Evolutionary conservation across 1,140 invertebrate species (phyloP).

Genomic region (Formica exsecta): DNA sequence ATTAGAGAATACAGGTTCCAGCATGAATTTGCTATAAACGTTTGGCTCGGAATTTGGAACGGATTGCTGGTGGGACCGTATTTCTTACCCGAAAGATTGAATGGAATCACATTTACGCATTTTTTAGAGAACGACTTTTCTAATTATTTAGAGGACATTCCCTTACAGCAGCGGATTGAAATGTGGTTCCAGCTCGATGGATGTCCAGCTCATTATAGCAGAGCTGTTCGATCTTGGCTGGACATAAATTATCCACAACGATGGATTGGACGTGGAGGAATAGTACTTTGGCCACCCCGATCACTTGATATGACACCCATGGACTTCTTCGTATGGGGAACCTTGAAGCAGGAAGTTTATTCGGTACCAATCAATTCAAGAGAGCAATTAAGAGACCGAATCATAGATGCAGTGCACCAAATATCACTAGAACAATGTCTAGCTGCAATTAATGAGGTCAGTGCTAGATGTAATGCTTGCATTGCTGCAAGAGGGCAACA

Average conservation of each 20-base stretch:
- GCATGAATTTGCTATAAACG: slow-evolving; percentile 13
- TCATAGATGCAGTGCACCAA: neutral
- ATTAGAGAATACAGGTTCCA: neutral
- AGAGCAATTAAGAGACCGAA: neutral
- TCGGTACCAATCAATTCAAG: neutral
- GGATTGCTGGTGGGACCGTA: neutral
- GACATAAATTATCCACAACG: neutral
- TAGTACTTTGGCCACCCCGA: neutral
- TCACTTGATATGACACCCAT: neutral
- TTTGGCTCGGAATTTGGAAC: slow-evolving; percentile 24
- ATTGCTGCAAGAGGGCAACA: too few species aligned
- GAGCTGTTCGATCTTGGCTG: neutral
- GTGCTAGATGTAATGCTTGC: too few species aligned
- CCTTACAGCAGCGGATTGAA: neutral
- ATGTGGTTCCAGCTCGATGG: neutral
- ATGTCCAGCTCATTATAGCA: neutral
- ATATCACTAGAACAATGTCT: too few species aligned
- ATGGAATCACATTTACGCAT: neutral
- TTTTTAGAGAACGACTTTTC: neutral
- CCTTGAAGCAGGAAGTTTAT: neutral
- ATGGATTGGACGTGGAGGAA: neutral
- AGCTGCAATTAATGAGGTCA: too few species aligned
- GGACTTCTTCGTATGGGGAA: neutral
- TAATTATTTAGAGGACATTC: slow-evolving; percentile 21
- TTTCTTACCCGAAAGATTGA: slow-evolving; percentile 17